A percentile compares a stretch with the other conserved stretches of the same genome.
Evolutionary conservation across 2,797 vertebrate genomes (phyloP).

Genomic region (Delichon dasypus): DNA sequence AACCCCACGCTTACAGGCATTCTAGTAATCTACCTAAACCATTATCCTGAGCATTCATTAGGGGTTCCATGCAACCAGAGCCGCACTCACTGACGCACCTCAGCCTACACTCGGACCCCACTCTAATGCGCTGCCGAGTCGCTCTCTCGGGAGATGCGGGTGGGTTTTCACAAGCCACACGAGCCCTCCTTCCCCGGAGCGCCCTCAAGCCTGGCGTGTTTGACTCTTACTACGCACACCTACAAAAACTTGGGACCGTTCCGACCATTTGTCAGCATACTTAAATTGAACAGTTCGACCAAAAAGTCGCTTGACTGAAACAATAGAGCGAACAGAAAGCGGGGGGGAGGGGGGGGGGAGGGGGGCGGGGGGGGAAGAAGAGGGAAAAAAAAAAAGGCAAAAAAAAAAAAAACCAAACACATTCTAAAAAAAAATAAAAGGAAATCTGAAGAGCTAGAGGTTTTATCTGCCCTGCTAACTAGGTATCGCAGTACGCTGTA

Average conservation of each 20-base stretch:
- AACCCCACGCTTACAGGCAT: neutral
- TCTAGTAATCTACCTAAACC: neutral
- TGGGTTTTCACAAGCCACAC: neutral
- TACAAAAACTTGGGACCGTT: neutral
- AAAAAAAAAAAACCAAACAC: no score
- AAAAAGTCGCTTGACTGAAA: neutral
- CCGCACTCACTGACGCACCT: accelerated
- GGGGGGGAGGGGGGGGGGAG: no score
- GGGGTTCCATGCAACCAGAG: neutral
- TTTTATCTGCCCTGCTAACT: neutral
- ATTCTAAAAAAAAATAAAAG: no score
- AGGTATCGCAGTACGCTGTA: accelerated
- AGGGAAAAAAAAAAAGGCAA: accelerated
- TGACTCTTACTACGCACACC: neutral
- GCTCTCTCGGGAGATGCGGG: accelerated
- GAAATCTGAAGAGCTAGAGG: neutral
- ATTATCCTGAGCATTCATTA: neutral
- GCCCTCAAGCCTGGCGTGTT: accelerated
- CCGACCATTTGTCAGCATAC: neutral
- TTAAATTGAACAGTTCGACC: neutral
- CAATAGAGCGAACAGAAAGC: accelerated
- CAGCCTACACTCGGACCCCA: accelerated
- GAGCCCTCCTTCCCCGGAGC: neutral
- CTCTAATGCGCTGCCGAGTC: accelerated
- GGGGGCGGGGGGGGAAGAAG: no score